Conservation (phyloP, 2,888 invertebrate species). For the Heliothis peltigera region DNA sequence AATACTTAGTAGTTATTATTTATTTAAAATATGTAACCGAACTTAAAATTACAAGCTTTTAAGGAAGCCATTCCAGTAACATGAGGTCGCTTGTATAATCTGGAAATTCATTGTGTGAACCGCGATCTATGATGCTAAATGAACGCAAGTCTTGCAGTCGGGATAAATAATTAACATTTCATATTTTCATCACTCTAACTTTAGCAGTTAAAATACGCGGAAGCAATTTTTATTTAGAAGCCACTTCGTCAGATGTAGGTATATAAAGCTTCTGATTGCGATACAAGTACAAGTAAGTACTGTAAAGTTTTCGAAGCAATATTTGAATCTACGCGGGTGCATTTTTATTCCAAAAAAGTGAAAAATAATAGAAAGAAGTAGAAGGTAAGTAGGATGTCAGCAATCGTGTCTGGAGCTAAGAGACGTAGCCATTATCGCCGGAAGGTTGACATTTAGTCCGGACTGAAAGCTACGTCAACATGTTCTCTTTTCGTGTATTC, state of each 20-base stretch:
- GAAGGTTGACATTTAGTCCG: conserved; percentile 79
- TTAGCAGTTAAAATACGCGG: conserved; percentile 83
- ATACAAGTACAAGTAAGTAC: conserved; percentile 73
- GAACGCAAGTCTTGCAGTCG: conserved; percentile 79
- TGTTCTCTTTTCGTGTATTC: conserved; percentile 87
- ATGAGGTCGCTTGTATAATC: conserved; percentile 77
- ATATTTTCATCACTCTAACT: conserved; percentile 77
- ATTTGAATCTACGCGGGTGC: conserved; percentile 87
- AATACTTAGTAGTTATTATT: conserved; percentile 76
- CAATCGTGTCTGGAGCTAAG: conserved; percentile 87
- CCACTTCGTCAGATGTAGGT: conserved; percentile 80
- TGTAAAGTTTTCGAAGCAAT: conserved; percentile 84
- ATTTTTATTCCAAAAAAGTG: conserved; percentile 86
- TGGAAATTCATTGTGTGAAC: conserved; percentile 82
- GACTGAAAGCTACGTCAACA: conserved; percentile 82
- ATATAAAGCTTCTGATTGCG: conserved; percentile 86
- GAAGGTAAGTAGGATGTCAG: conserved; percentile 85
- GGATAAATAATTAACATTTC: conserved; percentile 66
- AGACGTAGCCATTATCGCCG: conserved; percentile 85
- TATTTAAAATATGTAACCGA: conserved; percentile 75
- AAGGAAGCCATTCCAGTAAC: conserved; percentile 88
- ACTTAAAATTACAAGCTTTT: conserved; percentile 85
- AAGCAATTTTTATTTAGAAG: conserved; percentile 85
- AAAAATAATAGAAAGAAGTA: conserved; percentile 86
- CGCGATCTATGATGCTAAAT: conserved; percentile 83